Evolutionary conservation across 2,113 vertebrate genomes (phyloP).

Genomic region (Promerops cafer): DNA sequence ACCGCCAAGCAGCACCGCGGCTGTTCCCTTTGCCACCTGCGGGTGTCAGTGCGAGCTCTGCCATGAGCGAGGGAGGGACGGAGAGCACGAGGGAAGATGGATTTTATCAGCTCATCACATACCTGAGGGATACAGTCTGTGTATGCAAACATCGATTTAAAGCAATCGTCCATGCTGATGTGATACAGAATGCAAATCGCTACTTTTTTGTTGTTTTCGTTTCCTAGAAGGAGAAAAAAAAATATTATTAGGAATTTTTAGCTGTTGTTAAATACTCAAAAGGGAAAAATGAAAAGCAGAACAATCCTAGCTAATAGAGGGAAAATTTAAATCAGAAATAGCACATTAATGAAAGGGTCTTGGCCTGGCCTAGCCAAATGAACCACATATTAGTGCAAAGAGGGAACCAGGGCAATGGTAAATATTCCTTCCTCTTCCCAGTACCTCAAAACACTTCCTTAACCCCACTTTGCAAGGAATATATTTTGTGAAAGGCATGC

Average conservation of each 20-base stretch:
- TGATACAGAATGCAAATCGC: slow-evolving; percentile 93
- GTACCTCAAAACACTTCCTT: not conserved
- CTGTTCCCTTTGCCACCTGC: not conserved
- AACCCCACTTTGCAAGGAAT: not conserved
- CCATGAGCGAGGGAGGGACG: not conserved
- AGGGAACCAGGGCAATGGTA: not conserved
- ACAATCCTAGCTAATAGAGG: not conserved
- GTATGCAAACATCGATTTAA: slow-evolving; percentile 91
- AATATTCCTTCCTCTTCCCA: not conserved
- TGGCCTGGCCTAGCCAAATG: not conserved
- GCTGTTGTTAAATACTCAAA: not conserved
- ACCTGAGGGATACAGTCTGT: slow-evolving; percentile 95
- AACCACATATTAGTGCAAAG: not conserved
- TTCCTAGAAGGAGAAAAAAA: slow-evolving; percentile 71
- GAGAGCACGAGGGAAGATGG: not conserved
- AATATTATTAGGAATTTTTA: not conserved
- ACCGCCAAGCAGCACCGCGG: not conserved
- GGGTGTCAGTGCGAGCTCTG: slow-evolving; percentile 45
- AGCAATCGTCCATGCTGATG: slow-evolving; percentile 91
- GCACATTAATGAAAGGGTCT: not conserved
- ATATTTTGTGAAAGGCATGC: not conserved
- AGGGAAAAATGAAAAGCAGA: not conserved
- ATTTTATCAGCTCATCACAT: not conserved
- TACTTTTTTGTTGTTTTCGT: slow-evolving; percentile 90
- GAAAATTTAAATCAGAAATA: not conserved